Conservation (phyloP, 2,888 invertebrate species). For the Parasteatoda lunata region DNA sequence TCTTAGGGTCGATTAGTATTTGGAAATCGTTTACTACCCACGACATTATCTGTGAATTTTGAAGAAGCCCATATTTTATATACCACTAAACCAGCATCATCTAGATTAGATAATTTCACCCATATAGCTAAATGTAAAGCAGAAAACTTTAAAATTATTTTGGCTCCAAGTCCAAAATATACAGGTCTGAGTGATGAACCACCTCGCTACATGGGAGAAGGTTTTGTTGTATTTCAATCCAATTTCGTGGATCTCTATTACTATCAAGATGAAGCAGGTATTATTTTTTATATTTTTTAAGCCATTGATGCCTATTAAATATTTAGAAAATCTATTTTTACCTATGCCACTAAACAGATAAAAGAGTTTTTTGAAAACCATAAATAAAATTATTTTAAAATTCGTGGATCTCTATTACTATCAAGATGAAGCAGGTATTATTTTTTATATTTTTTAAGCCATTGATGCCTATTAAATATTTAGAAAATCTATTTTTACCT, state of each 20-base stretch:
- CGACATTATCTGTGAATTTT: slow-evolving; percentile 88
- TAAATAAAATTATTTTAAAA: too few species aligned
- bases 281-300: too few species aligned
- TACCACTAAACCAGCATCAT: slow-evolving; percentile 95
- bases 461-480: too few species aligned
- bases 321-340: too few species aligned
- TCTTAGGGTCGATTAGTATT: slow-evolving; percentile 90
- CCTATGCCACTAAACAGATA: too few species aligned
- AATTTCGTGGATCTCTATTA: slow-evolving; percentile 96
- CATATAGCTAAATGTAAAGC: slow-evolving; percentile 95
- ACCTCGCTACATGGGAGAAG: slow-evolving; percentile 98
- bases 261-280: slow-evolving; percentile 97
- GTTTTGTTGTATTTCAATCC: slow-evolving; percentile 96
- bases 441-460: too few species aligned
- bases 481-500: too few species aligned
- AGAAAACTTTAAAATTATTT: slow-evolving; percentile 93
- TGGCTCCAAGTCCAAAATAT: slow-evolving; percentile 97
- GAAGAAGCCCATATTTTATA: slow-evolving; percentile 96
- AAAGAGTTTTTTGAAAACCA: too few species aligned
- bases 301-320: too few species aligned
- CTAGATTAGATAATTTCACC: slow-evolving; percentile 94
- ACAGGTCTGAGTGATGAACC: slow-evolving; percentile 94
- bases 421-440: slow-evolving; percentile 92
- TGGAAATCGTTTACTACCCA: slow-evolving; percentile 94
- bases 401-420: slow-evolving; percentile 96